phyloP scores from a whole-genome alignment of 1,140 invertebrate species.

The Zaprionus tsacasi region DNA sequence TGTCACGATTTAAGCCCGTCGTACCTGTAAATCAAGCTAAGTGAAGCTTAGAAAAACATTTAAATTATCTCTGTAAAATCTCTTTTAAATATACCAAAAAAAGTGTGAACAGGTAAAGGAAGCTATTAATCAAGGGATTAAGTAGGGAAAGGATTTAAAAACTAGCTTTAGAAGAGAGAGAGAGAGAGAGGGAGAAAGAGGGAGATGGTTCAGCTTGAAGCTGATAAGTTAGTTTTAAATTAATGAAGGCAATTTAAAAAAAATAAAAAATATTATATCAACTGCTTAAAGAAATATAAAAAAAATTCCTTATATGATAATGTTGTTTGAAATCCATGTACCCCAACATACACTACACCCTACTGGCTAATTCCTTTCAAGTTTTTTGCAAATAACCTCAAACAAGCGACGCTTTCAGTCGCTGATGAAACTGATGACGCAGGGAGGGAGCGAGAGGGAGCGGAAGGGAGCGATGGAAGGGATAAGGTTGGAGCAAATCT shows the following conservation, averaged over 20 bases:
- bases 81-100: too few relatives aligned
- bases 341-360: slow-evolving; percentile 18
- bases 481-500: slow-evolving; percentile 22
- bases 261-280: too few relatives aligned
- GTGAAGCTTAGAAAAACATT: not conserved
- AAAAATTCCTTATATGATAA: not conserved
- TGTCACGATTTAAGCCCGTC: slow-evolving; percentile 24
- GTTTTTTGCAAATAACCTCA: slow-evolving; percentile 64
- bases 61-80: not conserved
- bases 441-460: not conserved
- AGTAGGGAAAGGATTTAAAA: too few relatives aligned
- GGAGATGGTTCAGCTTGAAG: too few relatives aligned
- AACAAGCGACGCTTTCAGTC: slow-evolving; percentile 55
- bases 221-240: too few relatives aligned
- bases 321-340: not conserved
- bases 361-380: slow-evolving; percentile 62
- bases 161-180: too few relatives aligned
- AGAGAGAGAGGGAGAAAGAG: too few relatives aligned
- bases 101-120: too few relatives aligned
- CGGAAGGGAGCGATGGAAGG: not conserved
- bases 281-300: not conserved
- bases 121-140: too few relatives aligned
- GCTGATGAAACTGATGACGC: not conserved
- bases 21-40: slow-evolving; percentile 15
- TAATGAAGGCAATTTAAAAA: too few relatives aligned